Evolutionary conservation across 2,888 invertebrate species (phyloP).

Genomic region (Unio delphinus): DNA sequence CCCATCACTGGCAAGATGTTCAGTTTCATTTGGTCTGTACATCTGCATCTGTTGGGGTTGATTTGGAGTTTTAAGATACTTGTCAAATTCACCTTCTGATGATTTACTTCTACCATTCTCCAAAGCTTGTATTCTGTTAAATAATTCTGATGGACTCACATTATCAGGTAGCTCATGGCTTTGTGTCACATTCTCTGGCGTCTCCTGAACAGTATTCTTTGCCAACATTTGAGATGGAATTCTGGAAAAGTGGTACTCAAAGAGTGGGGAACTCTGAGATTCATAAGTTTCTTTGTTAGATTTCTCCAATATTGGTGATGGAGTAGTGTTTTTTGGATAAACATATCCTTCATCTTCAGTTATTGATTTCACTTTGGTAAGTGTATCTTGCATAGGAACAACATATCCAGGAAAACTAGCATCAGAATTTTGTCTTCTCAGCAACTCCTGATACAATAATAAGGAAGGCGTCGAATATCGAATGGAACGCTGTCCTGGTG

Average conservation of each 20-base stretch:
- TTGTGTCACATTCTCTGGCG: neutral
- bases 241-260: neutral
- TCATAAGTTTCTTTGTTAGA: slow-evolving; percentile 3
- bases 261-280: neutral
- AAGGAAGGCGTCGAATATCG: slow-evolving; percentile 5
- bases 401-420: neutral
- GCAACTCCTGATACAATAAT: neutral
- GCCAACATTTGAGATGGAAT: neutral
- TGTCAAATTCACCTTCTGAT: no score
- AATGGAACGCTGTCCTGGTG: slow-evolving; percentile 8
- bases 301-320: slow-evolving; percentile 11
- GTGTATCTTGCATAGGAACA: neutral
- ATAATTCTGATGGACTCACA: slow-evolving; percentile 12
- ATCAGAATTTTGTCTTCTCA: no score
- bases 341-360: neutral
- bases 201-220: neutral
- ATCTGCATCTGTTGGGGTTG: no score
- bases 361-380: no score
- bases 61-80: no score
- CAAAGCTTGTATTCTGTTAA: slow-evolving; percentile 3
- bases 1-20: neutral
- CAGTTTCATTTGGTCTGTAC: neutral
- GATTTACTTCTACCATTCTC: neutral
- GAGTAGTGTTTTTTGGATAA: slow-evolving; percentile 4
- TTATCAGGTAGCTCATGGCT: neutral